Conservation (phyloP, 2,888 invertebrate species). For the Eupithecia vulgata region DNA sequence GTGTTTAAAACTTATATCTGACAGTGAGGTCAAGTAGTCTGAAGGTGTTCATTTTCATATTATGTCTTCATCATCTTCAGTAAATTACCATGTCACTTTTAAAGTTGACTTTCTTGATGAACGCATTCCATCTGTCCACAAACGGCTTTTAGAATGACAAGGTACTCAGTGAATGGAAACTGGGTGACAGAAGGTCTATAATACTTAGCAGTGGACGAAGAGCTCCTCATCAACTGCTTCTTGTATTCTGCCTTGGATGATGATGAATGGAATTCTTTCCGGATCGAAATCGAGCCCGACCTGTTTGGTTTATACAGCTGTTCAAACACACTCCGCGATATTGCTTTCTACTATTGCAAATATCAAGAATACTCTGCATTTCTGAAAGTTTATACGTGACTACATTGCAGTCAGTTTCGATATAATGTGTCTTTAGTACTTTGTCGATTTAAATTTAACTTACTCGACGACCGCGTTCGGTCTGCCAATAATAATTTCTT, state of each 20-base stretch:
- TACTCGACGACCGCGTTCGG: background rate
- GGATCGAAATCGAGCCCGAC: background rate
- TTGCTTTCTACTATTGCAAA: constrained; percentile 3
- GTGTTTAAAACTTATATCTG: background rate
- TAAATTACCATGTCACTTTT: background rate
- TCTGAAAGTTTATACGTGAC: background rate
- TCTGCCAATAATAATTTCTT: background rate
- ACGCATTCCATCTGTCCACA: background rate
- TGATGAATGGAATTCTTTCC: background rate
- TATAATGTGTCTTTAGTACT: background rate
- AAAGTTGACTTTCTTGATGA: background rate
- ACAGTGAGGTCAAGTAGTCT: background rate
- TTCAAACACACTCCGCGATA: background rate
- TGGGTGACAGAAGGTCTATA: background rate
- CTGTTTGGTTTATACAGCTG: background rate
- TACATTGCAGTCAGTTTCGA: background rate
- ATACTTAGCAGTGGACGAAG: background rate
- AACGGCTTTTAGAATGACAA: background rate
- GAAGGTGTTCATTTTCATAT: background rate
- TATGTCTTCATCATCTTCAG: too few relatives aligned
- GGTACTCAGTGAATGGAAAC: background rate
- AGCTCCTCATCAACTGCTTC: too few relatives aligned
- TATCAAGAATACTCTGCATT: background rate
- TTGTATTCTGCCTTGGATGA: background rate
- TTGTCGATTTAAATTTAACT: background rate